Base-by-base conservation (phyloP, 53 echinoderm and acorn worm species). In the Echinarachnius parma region DNA sequence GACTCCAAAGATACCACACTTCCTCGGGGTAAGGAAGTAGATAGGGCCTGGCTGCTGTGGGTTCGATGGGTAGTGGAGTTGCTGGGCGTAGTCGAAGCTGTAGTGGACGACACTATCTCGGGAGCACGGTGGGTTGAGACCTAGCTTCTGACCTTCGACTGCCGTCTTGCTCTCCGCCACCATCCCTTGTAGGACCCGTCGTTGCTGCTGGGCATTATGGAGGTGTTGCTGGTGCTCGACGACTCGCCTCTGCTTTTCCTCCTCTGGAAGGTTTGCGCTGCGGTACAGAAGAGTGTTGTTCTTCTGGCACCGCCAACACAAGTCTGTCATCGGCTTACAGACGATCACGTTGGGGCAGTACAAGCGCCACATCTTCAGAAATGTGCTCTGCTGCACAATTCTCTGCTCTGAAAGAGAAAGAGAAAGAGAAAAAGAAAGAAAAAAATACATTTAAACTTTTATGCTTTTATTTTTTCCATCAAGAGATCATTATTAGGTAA, bases 61-160 rank as follows among this genome's bases (percentile, higher is more conserved):
- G 28, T 81, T 68, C 11, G 36, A 21, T 3, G 86, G 86, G 28
- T 57, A 69, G 21, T 76, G 60, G 9, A 62, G 54, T 20, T 75
- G 75, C 35, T 77, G 78, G 1, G 89, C 78, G 49, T 57, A 84
- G 46, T 89, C 89, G 34, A 89, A 84, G 1, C 75, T 78, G 48
- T 85, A 85, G 75, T 85, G 85, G 67, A 83, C 77, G 9, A 7
- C 46, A 13, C 55, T 48, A 2, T 58, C 34, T 23, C 50, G 30
- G 0, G 59, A 32, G 56, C 66, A 64, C 1, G 83, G 77, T 25
- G 33, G 42, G 59, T 83, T 62, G 14, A 3, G 56, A 21, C 83
- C 77, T 1, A 80, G 48, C 0, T 57, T 35, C 24, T 22, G 68
- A 37, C 35, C 45, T 2, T 58, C 9, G 1, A 32, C 47, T 13